Conservation (phyloP, 2,113 vertebrate genomes). For the Zingel zingel region DNA sequence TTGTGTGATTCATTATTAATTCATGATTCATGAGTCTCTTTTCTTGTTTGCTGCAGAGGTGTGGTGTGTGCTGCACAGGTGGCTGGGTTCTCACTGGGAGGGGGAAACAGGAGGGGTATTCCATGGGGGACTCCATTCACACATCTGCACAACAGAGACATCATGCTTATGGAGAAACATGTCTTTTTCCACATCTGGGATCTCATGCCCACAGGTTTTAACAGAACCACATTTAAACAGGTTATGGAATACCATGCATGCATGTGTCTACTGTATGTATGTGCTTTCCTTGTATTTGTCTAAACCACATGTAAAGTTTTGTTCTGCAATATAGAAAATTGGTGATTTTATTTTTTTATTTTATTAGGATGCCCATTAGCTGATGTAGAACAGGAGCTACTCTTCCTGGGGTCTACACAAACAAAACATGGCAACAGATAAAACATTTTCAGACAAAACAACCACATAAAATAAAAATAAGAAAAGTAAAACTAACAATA, state of each 20-base stretch:
- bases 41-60: conserved; percentile 59
- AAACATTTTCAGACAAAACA: too few species aligned
- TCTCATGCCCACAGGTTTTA: conserved; percentile 2
- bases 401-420: too few species aligned
- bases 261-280: background rate
- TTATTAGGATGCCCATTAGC: too few species aligned
- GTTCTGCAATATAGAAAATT: conserved; percentile 2
- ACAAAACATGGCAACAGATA: too few species aligned
- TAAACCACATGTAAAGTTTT: conserved; percentile 2
- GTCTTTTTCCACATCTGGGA: conserved; percentile 26
- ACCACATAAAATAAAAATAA: too few species aligned
- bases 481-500: too few species aligned
- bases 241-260: background rate
- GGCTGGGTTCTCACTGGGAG: conserved; percentile 31
- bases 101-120: conserved; percentile 27
- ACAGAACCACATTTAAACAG: conserved; percentile 22
- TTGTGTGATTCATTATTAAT: conserved; percentile 70
- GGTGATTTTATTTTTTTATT: background rate
- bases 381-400: too few species aligned
- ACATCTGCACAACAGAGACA: conserved; percentile 39
- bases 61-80: conserved; percentile 55
- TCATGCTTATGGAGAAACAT: conserved; percentile 36
- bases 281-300: conserved; percentile 8
- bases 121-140: conserved; percentile 18
- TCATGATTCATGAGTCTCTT: conserved; percentile 74